Percentiles rank a stretch among this genome's conserved stretches.
phyloP scores from a whole-genome alignment of 2,113 vertebrate genomes.

The Piaya cayana region DNA sequence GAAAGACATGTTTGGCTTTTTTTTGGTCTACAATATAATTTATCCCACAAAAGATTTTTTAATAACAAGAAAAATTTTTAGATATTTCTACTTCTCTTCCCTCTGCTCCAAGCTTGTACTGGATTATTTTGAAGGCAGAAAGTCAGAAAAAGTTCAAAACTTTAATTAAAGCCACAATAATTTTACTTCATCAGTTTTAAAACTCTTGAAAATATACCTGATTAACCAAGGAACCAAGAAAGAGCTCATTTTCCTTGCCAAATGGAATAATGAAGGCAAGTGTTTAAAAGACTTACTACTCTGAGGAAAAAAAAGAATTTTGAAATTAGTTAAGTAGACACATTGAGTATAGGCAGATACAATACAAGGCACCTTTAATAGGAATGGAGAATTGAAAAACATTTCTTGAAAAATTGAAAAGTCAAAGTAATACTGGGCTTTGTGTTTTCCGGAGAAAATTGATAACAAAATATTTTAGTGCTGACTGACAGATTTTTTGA shows the following conservation, averaged over 20 bases:
- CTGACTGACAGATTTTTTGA: not conserved
- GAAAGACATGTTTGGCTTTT: no score
- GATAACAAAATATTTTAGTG: constrained; percentile 11
- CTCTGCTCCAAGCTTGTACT: not conserved
- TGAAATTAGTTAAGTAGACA: not conserved
- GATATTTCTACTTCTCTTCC: no score
- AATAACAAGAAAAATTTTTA: not conserved
- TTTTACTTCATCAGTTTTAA: constrained; percentile 31
- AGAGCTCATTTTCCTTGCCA: constrained; percentile 33
- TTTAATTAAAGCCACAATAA: not conserved
- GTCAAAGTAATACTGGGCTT: not conserved
- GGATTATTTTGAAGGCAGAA: not conserved
- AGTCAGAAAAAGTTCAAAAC: not conserved
- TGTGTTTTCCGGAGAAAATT: not conserved
- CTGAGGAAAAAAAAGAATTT: not conserved
- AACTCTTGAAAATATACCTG: constrained; percentile 10
- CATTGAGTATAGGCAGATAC: not conserved
- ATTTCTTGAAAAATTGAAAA: constrained; percentile 20
- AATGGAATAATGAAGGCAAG: constrained; percentile 2
- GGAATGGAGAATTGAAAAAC: not conserved
- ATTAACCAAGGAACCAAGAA: constrained; percentile 30
- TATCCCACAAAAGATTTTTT: not conserved
- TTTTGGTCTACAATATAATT: no score
- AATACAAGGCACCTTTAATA: not conserved
- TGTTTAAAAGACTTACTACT: constrained; percentile 24